Percentiles rank a stretch among this genome's conserved stretches.
Conservation (phyloP, 2,113 vertebrate genomes). For the Numida meleagris region DNA sequence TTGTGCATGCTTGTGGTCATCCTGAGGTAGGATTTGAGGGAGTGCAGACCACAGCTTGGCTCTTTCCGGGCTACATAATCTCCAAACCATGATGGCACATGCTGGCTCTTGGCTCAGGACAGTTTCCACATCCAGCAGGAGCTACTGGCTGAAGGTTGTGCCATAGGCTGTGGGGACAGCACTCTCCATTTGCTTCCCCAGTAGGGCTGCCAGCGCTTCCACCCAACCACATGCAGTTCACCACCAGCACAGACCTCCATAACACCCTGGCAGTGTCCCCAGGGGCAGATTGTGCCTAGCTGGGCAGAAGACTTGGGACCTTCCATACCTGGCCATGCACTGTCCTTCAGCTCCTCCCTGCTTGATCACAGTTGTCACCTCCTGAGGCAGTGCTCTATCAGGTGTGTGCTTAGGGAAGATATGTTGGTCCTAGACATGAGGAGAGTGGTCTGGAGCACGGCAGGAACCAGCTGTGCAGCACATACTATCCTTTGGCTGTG, state of each 20-base stretch:
- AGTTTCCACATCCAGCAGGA: background rate
- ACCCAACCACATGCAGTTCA: background rate
- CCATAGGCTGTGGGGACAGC: background rate
- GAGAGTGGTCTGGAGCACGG: background rate
- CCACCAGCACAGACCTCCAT: rapidly evolving
- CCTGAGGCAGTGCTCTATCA: background rate
- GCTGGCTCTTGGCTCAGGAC: background rate
- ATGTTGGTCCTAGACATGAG: background rate
- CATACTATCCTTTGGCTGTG: background rate
- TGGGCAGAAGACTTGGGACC: background rate
- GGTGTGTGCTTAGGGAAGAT: background rate
- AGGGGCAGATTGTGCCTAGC: background rate
- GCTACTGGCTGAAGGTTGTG: background rate
- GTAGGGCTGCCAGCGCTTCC: background rate
- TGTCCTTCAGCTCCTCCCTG: background rate
- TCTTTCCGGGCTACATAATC: background rate
- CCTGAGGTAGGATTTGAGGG: background rate
- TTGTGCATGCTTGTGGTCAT: rapidly evolving
- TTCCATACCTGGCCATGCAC: background rate
- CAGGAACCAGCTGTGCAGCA: rapidly evolving
- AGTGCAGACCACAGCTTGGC: background rate
- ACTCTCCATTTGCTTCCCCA: background rate
- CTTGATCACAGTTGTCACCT: background rate
- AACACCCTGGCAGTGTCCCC: rapidly evolving
- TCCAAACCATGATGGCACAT: background rate